Conservation (phyloP, 2,888 invertebrate species). For the Lepidocyrtoides sp. region DNA sequence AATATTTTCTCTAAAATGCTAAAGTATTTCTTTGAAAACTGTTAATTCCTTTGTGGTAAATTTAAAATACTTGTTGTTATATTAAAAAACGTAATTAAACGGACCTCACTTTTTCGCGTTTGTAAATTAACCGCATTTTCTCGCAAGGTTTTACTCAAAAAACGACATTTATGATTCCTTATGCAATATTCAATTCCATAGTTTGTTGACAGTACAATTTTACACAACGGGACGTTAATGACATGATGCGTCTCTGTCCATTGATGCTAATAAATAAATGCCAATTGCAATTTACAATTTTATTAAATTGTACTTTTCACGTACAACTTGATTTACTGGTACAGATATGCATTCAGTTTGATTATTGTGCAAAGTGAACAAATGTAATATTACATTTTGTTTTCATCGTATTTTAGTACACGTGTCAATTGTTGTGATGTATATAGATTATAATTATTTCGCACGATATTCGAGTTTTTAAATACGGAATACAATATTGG, state of each 20-base stretch:
- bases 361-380: constrained; percentile 50
- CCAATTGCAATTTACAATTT: not conserved
- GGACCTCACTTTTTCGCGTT: not conserved
- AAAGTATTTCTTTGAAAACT: too few species aligned
- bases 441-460: not conserved
- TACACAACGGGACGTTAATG: too few species aligned
- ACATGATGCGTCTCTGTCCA: too few species aligned
- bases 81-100: not conserved
- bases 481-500: not conserved
- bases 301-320: constrained; percentile 31
- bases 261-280: too few species aligned
- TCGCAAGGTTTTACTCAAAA: too few species aligned
- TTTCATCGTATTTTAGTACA: not conserved
- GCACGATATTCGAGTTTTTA: not conserved
- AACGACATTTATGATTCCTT: too few species aligned
- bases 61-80: too few species aligned
- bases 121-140: not conserved
- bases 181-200: too few species aligned
- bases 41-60: too few species aligned
- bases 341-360: constrained; percentile 64
- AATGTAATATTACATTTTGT: not conserved
- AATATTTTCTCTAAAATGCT: too few species aligned
- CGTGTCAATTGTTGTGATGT: not conserved
- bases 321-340: constrained; percentile 36
- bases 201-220: too few species aligned